Evolutionary conservation across 2,888 invertebrate species (phyloP), one percentile per base, ranked within the genome.

Genomic region (Tortrix viridana): DNA sequence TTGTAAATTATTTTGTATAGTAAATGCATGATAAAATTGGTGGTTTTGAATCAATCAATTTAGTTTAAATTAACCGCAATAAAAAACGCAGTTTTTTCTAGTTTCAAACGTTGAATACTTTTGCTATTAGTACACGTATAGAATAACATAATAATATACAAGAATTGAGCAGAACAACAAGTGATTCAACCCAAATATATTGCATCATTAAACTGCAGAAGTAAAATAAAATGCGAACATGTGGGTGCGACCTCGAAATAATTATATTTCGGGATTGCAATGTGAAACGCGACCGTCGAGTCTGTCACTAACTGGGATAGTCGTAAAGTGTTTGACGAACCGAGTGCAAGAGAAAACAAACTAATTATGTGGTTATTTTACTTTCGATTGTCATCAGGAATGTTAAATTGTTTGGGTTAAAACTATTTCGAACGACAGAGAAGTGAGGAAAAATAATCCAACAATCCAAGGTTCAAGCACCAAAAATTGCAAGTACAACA

Each of bases 221-320:
- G 70, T 76, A 79, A 82, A 80, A 85, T 82, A 83, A 84, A 86
- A 82, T 82, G 72, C 64, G 66, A 52, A 66, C 65, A 74, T 75
- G 88, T 86, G 77, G 86, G 87, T 68, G 86, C 74, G 85, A 81
- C 89, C 90, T 89, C 85, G 85, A 75, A 70, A 74, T 71, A 78
- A 74, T 84, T 84, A 88, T 89, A 88, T 89, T 85, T 86, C 69
- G 67, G 84, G 63, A 70, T 60, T 71, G 75, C 76, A 80, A 75
- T 71, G 74, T 54, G 69, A 74, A 73, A 67, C 60, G 32, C 32
- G 74, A 72, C 76, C 73, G 64, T 60, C 72, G 70, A 71, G 69
- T 69, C 70, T 72, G 74, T 79, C 77, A 75, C 79, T 71, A 70
- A 69, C 66, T 67, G 68, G 37, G 26, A 52, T 22, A n/a, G 56